Percentiles rank a stretch among this genome's conserved stretches.
Conservation (phyloP, 1,140 invertebrate genomes). For the Musca vetustissima region DNA sequence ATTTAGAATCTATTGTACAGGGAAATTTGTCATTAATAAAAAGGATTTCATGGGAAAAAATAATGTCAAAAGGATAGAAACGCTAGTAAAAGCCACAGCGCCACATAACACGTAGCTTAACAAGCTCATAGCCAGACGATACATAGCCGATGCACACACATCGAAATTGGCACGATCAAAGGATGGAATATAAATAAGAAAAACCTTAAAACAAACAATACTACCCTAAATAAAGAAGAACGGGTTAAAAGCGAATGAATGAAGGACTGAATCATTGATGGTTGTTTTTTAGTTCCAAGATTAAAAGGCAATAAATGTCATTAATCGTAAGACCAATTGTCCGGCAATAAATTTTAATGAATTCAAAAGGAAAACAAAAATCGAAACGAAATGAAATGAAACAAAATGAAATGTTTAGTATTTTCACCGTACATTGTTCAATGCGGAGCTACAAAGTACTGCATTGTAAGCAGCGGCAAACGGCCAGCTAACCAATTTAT, state of each 20-base stretch:
- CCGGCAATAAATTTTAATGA: conserved; percentile 23
- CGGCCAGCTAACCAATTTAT: conserved; percentile 1
- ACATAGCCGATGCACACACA: background rate
- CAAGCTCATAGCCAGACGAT: too few species aligned
- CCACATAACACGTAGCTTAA: background rate
- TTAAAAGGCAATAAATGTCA: conserved; percentile 25
- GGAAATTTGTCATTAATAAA: background rate
- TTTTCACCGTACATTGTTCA: too few species aligned
- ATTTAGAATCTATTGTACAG: too few species aligned
- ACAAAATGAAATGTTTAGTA: conserved; percentile 5
- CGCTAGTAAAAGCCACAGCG: background rate
- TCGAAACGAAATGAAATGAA: conserved; percentile 11
- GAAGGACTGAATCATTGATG: conserved; percentile 4
- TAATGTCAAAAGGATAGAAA: background rate
- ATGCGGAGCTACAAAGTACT: background rate
- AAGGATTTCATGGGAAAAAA: background rate
- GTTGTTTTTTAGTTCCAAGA: conserved; percentile 10
- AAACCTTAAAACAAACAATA: background rate
- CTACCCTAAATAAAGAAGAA: background rate
- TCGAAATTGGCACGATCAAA: background rate
- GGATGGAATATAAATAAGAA: background rate
- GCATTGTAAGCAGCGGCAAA: background rate
- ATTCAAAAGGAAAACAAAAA: background rate
- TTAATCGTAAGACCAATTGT: conserved; percentile 17
- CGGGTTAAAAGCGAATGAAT: background rate